Base-by-base conservation (phyloP, 1,140 invertebrate species). In the Coenobita brevimanus region DNA sequence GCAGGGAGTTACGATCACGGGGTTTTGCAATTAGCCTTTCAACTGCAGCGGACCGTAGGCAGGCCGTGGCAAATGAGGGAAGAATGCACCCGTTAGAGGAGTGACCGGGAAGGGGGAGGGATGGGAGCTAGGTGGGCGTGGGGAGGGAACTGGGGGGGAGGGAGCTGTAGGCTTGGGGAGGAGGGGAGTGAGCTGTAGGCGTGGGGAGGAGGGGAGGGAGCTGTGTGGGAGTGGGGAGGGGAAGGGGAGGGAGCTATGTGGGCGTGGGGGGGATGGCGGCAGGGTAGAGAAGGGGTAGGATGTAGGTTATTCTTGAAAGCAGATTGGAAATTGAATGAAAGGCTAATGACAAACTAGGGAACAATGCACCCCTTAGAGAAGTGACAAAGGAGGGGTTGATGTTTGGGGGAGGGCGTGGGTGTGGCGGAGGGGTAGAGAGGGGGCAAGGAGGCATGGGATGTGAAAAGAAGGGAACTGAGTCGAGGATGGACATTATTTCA, bases 1-100 rank as follows among this genome's bases (percentile, higher is more conserved):
- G 21, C 13, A 17, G 24, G 15, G 75, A 78, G 43, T 78, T 78
- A 78, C 27, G 75, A 76, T 24, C n/a, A n/a, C 10, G 50, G 43
- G 3, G 36, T 78, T 57, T 27, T 21, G n/a, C 75, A 54, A 78
- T 78, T 57, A 78, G 8, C 75, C 43, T 54, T 78, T 78, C 75
- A 78, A 24, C n/a, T 33, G 43, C 46, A 57, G 33, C 41, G 17
- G n/a, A 57, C n/a, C 75, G 75, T 78, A n/a, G 75, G 75, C 75
- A 78, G 43, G 75, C 33, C 75, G 75, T 57, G 46, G 46, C 75
- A 4, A 78, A 57, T 57, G 75, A 27, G 24, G 43, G 33, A 78
- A 57, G 46, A 50, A 78, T 46, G 27, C 21, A 27, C 60, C 17
- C 27, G 60, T 62, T 62, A 57, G n/a, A 33, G 24, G 67, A 21